Conservation (phyloP, 2,888 invertebrate genomes). For the Unio delphinus region DNA sequence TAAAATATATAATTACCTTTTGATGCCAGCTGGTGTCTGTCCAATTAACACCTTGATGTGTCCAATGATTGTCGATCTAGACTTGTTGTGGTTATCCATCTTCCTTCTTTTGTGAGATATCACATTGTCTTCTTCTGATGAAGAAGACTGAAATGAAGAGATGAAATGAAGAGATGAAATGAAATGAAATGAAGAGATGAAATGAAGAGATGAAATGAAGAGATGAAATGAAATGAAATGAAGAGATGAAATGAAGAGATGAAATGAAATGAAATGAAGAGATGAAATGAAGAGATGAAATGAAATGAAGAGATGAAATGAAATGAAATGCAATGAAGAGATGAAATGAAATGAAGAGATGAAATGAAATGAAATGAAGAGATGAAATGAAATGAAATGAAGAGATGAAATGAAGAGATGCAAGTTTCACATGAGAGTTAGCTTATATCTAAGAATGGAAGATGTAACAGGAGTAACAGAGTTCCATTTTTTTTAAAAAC, state of each 20-base stretch:
- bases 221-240: background rate
- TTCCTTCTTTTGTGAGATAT: conserved; percentile 9
- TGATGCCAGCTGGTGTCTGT: conserved; percentile 54
- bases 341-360: too few relatives aligned
- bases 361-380: too few relatives aligned
- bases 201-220: conserved; percentile 5
- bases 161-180: conserved; percentile 4
- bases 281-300: too few relatives aligned
- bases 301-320: too few relatives aligned
- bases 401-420: conserved; percentile 4
- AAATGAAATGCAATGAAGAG: too few relatives aligned
- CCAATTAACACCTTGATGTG: conserved; percentile 49
- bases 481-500: too few relatives aligned
- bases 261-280: too few relatives aligned
- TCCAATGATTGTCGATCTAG: conserved; percentile 36
- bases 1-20: conserved; percentile 30
- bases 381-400: too few relatives aligned
- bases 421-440: background rate
- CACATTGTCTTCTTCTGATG: conserved; percentile 20
- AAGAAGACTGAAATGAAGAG: conserved; percentile 27
- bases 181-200: too few relatives aligned
- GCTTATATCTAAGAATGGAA: background rate
- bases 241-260: too few relatives aligned
- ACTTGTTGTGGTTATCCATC: conserved; percentile 37
- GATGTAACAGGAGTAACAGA: too few relatives aligned